Conservation (phyloP, 2,797 vertebrate species). For the Enteromius argenteus region DNA sequence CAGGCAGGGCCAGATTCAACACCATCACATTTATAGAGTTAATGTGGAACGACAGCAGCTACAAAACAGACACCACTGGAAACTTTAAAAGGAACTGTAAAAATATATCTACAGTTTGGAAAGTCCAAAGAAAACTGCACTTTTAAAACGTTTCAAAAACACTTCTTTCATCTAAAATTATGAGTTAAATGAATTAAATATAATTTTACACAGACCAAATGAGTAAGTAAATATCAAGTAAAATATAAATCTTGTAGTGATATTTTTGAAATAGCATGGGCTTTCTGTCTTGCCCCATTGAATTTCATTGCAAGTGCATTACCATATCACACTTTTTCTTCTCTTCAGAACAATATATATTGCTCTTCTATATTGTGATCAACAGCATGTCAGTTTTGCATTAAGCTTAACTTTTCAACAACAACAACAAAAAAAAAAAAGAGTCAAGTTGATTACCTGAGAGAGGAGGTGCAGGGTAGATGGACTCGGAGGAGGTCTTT, state of each 20-base stretch:
- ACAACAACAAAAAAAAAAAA: too few relatives aligned
- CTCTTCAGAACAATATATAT: background rate
- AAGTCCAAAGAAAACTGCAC: background rate
- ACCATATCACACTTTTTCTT: background rate
- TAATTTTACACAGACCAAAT: background rate
- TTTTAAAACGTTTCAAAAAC: background rate
- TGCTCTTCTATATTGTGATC: background rate
- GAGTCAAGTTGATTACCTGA: slow-evolving; percentile 79
- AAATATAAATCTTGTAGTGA: background rate
- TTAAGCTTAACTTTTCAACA: background rate
- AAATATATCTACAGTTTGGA: background rate
- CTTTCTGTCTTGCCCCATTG: background rate
- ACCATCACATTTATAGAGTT: slow-evolving; percentile 95
- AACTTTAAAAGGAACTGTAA: background rate
- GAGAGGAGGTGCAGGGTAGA: slow-evolving; percentile 85
- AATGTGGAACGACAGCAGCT: slow-evolving; percentile 92
- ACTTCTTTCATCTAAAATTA: background rate
- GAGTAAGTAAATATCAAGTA: background rate
- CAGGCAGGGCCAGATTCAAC: slow-evolving; percentile 88
- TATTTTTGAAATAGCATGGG: background rate
- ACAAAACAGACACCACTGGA: slow-evolving; percentile 42
- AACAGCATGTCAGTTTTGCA: too few relatives aligned
- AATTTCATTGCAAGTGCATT: background rate
- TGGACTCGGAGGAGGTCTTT: slow-evolving; percentile 79
- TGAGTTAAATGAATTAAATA: background rate